Evolutionary conservation across 2,888 invertebrate species (phyloP), one percentile per base, ranked within the genome.

Genomic region (Tenthredo livida): DNA sequence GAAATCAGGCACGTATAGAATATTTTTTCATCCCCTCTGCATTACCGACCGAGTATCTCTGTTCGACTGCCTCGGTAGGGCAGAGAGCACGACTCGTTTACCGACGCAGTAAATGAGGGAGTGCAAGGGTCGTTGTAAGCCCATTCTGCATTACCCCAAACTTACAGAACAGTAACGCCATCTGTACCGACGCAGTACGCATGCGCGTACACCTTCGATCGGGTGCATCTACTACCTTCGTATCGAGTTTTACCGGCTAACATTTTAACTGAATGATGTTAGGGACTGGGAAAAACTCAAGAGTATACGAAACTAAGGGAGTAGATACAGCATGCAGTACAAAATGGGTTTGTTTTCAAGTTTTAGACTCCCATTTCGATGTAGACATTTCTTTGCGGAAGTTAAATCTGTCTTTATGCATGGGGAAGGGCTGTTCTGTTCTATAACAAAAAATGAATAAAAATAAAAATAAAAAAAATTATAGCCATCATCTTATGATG

Each of bases 141-240:
- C 17, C 33, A 67, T 67, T 67, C 67, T 33, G 17, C 67, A 67
- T 67, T 67, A 67, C 33, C 47, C 29, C 17, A 12, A 10, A 47
- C 40, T 10, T 80, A 6, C 40, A 40, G 17, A 61, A 58, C 43
- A 47, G 84, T 87, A 84, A 65, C 88, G 90, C 89, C 90, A 87
- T 89, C 90, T 91, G 87, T 61, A 40, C 58, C 70, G 82, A 33
- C 87, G 15, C 40, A 92, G 86, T 88, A 91, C 92, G 93, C 92
- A 92, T 92, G 92, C 92, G 92, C 92, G 87, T 85, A 87, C 84
- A 82, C 84, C 88, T 91, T 91, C 90, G 91, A 90, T 91, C 92
- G 90, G 85, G 87, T 89, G 87, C 72, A 85, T 47, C 84, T 43
- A 73, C 84, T 43, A 73, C 47, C 65, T 33, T 82, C 83, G 86